phyloP scores from a whole-genome alignment of 2,797 vertebrate species.

The Micropoecilia bifurca region DNA sequence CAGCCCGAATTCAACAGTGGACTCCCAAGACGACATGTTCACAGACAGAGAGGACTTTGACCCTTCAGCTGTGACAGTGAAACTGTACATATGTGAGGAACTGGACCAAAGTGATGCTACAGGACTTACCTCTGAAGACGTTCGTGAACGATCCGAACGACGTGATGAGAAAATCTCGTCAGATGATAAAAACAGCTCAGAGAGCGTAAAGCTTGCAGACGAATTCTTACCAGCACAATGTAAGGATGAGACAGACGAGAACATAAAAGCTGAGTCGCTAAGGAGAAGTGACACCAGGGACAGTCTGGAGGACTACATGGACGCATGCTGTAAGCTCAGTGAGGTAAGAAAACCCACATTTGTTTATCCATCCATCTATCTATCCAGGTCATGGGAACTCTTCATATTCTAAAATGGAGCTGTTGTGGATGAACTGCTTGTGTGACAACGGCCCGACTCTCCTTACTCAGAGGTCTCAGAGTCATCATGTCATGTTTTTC shows the following conservation, averaged over 20 bases:
- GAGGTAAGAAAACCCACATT: constrained; percentile 77
- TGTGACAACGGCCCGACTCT: constrained; percentile 21
- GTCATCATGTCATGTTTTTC: constrained; percentile 23
- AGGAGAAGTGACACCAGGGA: constrained; percentile 82
- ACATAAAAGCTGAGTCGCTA: constrained; percentile 63
- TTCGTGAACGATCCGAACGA: constrained; percentile 30
- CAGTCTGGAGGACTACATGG: constrained; percentile 90
- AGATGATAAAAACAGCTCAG: constrained; percentile 29
- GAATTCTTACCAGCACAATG: constrained; percentile 48
- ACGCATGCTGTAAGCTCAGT: constrained; percentile 88
- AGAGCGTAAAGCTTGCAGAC: constrained; percentile 53
- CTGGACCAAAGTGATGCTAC: constrained; percentile 37
- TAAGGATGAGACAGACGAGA: constrained; percentile 60
- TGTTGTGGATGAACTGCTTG: neutral
- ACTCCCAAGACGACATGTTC: constrained; percentile 10
- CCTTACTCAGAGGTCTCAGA: constrained; percentile 21
- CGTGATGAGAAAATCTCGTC: constrained; percentile 23
- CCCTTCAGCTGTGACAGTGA: constrained; percentile 18
- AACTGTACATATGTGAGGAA: constrained; percentile 39
- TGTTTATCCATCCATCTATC: neutral
- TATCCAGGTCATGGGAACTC: neutral
- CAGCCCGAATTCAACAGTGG: neutral
- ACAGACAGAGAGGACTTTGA: constrained; percentile 17
- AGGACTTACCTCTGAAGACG: constrained; percentile 24
- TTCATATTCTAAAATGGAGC: neutral